Evolutionary conservation across 2,113 vertebrate species (phyloP), one percentile per base, ranked within the genome.

Genomic region (Eulemur rufifrons): DNA sequence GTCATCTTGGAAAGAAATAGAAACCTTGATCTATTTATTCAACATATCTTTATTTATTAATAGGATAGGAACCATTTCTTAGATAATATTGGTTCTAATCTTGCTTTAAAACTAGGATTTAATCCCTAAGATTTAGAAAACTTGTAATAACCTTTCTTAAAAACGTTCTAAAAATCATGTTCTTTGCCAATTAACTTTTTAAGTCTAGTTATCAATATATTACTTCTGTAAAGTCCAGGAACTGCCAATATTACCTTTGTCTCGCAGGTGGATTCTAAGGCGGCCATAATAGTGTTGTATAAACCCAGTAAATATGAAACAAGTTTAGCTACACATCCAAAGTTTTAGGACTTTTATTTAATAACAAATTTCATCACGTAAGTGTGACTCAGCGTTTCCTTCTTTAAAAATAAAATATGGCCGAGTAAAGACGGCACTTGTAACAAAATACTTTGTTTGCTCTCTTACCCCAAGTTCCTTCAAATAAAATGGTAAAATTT

Each of bases 401-500:
- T 64, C 23, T n/a, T 73, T 90, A 76, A 82, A 92, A 91, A 52
- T 50, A 91, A 81, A 84, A 69, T 25, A 96, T 64, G 54, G 0
- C 37, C 76, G 8, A 15, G 61, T 61, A 50, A 64, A 88, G 42
- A 64, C 52, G 45, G 59, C 25, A 37, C 18, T 42, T 80, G 10
- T n/a, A 85, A 45, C 25, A 82, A 87, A 69, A 54, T 39, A 42
- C 9, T 73, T 64, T 37, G 15, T 81, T 88, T 56, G 18, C 5
- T 81, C 45, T 82, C 56, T 69, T 90, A 50, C 17, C 9, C 42
- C 45, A 45, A 29, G 25, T 34, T 56, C 15, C 34, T 85, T 76
- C 42, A 81, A 84, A 86, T 82, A 69, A 73, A 87, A 77, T 63
- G 84, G 59, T 86, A 84, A 94, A 52, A 64, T 63, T 69, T 59